A percentile compares a stretch with the other conserved stretches of the same genome.
phyloP scores from a whole-genome alignment of 2,888 invertebrate genomes.

The Panzeria rudis region DNA sequence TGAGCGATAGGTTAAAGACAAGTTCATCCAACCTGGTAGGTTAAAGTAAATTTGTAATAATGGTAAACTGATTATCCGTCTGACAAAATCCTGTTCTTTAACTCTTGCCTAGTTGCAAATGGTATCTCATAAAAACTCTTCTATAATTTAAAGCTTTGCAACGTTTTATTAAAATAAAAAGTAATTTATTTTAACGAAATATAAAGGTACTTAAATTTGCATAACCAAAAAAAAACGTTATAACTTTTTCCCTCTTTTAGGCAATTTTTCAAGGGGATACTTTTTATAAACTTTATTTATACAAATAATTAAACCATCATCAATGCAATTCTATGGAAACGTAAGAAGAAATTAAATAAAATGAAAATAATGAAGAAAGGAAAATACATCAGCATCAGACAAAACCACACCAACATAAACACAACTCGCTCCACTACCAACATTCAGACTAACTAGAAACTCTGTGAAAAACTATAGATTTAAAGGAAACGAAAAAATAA shows the following conservation, averaged over 20 bases:
- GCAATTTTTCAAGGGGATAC: slow-evolving; percentile 52
- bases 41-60: too few species aligned
- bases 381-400: slow-evolving; percentile 55
- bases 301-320: slow-evolving; percentile 67
- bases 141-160: slow-evolving; percentile 13
- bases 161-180: slow-evolving; percentile 36
- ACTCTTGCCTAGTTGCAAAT: too few species aligned
- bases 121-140: neutral
- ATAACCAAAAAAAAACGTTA: neutral
- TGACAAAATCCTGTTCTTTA: too few species aligned
- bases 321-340: slow-evolving; percentile 64
- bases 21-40: too few species aligned
- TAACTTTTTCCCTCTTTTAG: slow-evolving; percentile 22
- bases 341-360: slow-evolving; percentile 48
- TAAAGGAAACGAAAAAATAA: slow-evolving; percentile 26
- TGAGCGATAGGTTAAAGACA: too few species aligned
- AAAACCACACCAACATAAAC: slow-evolving; percentile 54
- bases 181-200: slow-evolving; percentile 38
- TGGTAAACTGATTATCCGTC: too few species aligned
- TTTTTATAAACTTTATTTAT: slow-evolving; percentile 64
- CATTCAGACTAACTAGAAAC: slow-evolving; percentile 57
- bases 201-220: slow-evolving; percentile 42
- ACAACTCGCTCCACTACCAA: slow-evolving; percentile 20
- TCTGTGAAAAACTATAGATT: slow-evolving; percentile 61
- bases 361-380: slow-evolving; percentile 53